Evolutionary conservation across 1,140 invertebrate species (phyloP), one percentile per base, ranked within the genome.

Genomic region (Drosophila arawakana): DNA sequence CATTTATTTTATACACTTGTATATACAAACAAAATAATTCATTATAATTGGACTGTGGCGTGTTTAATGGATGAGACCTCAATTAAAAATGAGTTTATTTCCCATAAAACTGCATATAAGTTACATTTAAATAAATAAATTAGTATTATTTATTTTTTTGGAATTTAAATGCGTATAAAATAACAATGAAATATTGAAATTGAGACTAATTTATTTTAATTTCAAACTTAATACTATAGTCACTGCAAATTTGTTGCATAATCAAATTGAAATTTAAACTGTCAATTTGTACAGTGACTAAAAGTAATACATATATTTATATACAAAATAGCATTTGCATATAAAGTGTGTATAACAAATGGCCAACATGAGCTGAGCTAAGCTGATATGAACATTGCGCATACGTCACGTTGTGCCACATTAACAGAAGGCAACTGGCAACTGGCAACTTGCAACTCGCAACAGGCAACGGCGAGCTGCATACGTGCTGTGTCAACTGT

Each of bases 341-440:
- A 11, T 15, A 43, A 60, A 60, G 35, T 60, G 35, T 41, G 55
- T 21, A 60, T 60, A 44, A 52, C 35, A 69, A 69, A 69, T 52
- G 35, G 9, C 3, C 43, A 34, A 10, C 44, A 41, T 47, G 43
- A 30, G 25, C 4, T 15, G 18, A 49, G 52, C 34, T 30, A 30
- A 30, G 25, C 25, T 30, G 25, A 46, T 39, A 11, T 37, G n/a
- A 68, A 39, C n/a, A 52, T 71, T 63, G 41, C 68, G 35, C 59
- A 71, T 71, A 71, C 68, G 68, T 60, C 68, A 49, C 21, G 68
- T 71, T 62, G 60, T 39, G 49, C 34, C 49, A 46, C 37, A 71
- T 63, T 71, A 59, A 59, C 13, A 67, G 11, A 63, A 5, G 34
- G 18, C 63, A 73, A 58, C 46, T 39, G 34, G 18, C 63, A 73